A percentile compares a stretch with the other conserved stretches of the same genome.
phyloP scores from a whole-genome alignment of 2,113 vertebrate species.

The Gulo gulo region DNA sequence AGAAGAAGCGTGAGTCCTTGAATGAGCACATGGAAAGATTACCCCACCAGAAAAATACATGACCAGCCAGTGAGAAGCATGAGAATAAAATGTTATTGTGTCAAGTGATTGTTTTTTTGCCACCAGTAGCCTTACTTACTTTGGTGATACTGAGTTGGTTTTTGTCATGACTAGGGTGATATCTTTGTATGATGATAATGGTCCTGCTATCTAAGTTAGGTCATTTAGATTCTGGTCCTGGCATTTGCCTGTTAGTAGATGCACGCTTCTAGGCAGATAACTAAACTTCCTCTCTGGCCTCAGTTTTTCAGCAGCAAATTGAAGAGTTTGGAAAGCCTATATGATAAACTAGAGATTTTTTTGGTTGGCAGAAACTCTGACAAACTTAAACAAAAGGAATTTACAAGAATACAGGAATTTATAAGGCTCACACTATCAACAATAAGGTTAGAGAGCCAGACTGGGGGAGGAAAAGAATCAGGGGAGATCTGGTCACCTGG shows the following conservation, averaged over 20 bases:
- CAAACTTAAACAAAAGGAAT: not conserved
- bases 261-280: not conserved
- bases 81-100: not conserved
- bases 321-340: not conserved
- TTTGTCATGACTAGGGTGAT: not conserved
- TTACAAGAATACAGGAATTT: not conserved
- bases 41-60: not conserved
- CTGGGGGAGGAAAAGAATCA: not conserved
- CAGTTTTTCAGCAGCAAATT: not conserved
- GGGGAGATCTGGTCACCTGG: not conserved
- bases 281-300: not conserved
- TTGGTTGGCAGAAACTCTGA: not conserved
- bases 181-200: not conserved
- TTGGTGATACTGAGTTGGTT: not conserved
- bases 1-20: not conserved
- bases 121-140: not conserved
- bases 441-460: not conserved
- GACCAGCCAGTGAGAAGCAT: not conserved
- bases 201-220: not conserved
- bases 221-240: not conserved
- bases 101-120: not conserved
- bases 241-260: not conserved
- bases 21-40: not conserved
- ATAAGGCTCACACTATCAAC: not conserved
- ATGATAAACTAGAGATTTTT: not conserved